These are phyloP conservation scores for Sacculina carcini DNA, from an alignment of 2,888 invertebrate genomes.

Conservation along the genomic window DNA sequence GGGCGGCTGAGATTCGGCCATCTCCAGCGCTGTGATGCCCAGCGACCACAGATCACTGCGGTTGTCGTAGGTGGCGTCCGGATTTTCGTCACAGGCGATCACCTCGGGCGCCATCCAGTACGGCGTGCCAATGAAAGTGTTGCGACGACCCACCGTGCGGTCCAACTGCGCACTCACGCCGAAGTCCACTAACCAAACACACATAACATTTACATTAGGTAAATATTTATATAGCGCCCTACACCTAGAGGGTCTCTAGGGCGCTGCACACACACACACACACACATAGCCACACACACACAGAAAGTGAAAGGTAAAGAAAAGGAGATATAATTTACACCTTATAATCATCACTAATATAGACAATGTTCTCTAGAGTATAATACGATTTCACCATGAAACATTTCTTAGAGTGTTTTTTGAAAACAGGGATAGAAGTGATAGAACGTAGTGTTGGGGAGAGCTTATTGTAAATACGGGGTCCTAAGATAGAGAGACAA, in stretches of 20 bases:
- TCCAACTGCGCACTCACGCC: constrained; percentile 98
- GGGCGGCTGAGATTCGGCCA: constrained; percentile 98
- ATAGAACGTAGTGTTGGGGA: too few species aligned
- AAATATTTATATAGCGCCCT: too few species aligned
- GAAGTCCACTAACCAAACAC: constrained; percentile 99
- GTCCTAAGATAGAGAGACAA: too few species aligned
- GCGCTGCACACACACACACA: not conserved
- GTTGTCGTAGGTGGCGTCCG: constrained; percentile 98
- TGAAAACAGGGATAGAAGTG: too few species aligned
- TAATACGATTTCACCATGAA: too few species aligned
- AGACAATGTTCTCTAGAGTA: too few species aligned
- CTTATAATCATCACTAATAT: too few species aligned
- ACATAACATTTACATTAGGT: too few species aligned
- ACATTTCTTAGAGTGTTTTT: too few species aligned
- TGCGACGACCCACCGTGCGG: constrained; percentile 90
- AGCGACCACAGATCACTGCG: constrained; percentile 71
- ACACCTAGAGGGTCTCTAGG: not conserved
- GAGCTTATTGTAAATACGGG: too few species aligned
- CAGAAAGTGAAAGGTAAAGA: too few species aligned
- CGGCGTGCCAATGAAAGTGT: constrained; percentile 95
- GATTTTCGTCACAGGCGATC: constrained; percentile 98
- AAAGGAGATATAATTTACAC: too few species aligned
- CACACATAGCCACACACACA: not conserved
- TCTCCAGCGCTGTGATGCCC: constrained; percentile 94
- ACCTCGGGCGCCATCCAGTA: constrained; percentile 99